A percentile compares a stretch with the other conserved stretches of the same genome.
Evolutionary conservation across 2,797 vertebrate genomes (phyloP).

Genomic region (Thripadectes ignobilis): DNA sequence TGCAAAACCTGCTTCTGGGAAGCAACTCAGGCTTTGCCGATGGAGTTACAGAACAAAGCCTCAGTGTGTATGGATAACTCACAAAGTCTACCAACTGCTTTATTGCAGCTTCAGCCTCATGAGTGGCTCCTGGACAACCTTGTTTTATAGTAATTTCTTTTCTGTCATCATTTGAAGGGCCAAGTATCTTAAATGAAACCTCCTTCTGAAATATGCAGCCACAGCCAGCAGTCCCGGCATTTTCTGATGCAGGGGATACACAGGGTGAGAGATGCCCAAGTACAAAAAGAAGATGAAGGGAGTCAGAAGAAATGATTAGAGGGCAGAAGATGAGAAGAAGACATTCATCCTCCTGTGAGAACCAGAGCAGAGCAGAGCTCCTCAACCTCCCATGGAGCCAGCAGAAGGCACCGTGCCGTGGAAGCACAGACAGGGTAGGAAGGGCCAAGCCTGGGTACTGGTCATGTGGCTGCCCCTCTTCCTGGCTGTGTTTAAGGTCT

Average conservation of each 20-base stretch:
- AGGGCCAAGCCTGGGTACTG: not conserved
- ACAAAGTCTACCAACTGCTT: not conserved
- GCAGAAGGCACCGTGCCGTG: not conserved
- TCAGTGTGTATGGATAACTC: not conserved
- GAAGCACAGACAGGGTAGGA: not conserved
- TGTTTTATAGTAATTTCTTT: not conserved
- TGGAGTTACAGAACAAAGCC: not conserved
- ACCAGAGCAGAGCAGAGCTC: not conserved
- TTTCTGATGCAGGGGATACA: not conserved
- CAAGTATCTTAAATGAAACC: not conserved
- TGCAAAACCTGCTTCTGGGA: not conserved
- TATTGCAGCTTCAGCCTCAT: not conserved
- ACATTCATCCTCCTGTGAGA: not conserved
- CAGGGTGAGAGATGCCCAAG: not conserved
- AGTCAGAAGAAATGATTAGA: not conserved
- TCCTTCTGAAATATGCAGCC: not conserved
- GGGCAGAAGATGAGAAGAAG: not conserved
- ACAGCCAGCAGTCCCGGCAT: not conserved
- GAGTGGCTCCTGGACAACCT: not conserved
- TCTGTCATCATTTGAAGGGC: not conserved
- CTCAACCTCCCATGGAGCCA: not conserved
- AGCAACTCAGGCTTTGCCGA: accelerated
- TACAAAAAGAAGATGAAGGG: not conserved
- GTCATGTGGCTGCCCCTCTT: not conserved
- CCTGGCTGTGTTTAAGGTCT: not conserved